Conservation (phyloP, 1,140 invertebrate genomes). For the Danaus plexippus region DNA sequence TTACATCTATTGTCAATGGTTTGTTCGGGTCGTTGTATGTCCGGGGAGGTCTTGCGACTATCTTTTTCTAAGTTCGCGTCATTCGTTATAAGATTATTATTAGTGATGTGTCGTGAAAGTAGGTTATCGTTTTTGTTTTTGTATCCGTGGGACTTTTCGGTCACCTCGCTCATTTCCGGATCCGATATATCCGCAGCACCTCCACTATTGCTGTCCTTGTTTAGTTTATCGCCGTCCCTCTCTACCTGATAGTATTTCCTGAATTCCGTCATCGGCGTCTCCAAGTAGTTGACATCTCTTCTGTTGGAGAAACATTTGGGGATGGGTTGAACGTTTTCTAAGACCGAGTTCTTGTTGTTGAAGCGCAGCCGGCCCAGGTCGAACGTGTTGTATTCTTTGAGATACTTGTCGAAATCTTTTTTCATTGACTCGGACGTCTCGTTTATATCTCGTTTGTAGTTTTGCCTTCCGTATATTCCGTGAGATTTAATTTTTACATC, state of each 20-base stretch:
- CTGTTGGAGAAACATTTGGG: constrained; percentile 20
- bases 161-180: no score
- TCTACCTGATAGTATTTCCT: constrained; percentile 46
- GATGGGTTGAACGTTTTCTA: constrained; percentile 31
- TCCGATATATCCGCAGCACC: no score
- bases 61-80: no score
- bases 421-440: constrained; percentile 20
- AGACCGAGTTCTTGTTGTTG: constrained; percentile 27
- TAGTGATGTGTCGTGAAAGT: no score
- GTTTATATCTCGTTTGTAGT: constrained; percentile 10
- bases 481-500: constrained; percentile 21
- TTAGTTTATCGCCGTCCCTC: no score
- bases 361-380: constrained; percentile 28
- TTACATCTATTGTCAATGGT: no score
- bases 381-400: constrained; percentile 37
- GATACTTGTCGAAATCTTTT: constrained; percentile 44
- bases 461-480: constrained; percentile 6
- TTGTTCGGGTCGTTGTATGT: no score
- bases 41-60: no score
- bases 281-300: constrained; percentile 38
- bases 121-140: no score
- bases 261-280: constrained; percentile 49
- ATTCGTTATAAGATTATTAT: no score
- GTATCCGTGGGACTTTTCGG: no score
- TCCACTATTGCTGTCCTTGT: no score